These are phyloP conservation scores for Helicolenus hilgendorfi DNA, from an alignment of 2,797 vertebrate genomes.

Conservation along the genomic window DNA sequence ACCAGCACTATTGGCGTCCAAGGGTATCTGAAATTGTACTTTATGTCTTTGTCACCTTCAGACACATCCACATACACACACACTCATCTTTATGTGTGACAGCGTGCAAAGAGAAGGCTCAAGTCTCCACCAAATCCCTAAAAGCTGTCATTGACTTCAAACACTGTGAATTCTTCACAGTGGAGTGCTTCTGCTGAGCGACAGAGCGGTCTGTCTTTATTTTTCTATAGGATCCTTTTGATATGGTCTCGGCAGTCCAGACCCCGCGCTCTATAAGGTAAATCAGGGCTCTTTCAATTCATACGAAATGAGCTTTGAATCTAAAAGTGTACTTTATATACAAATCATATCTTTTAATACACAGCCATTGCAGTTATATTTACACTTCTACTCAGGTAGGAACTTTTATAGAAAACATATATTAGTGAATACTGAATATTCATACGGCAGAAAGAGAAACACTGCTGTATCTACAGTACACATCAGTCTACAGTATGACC, in stretches of 20 bases:
- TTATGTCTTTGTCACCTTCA: slow-evolving; percentile 74
- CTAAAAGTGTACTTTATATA: not conserved
- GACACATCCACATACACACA: not conserved
- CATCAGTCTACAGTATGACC: slow-evolving; percentile 57
- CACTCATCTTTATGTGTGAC: slow-evolving; percentile 72
- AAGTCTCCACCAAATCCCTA: slow-evolving; percentile 81
- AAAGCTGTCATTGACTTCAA: slow-evolving; percentile 87
- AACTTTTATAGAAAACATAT: slow-evolving; percentile 17
- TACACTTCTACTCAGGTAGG: not conserved
- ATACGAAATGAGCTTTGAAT: slow-evolving; percentile 7
- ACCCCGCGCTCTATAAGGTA: slow-evolving; percentile 24
- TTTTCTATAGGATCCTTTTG: slow-evolving; percentile 77
- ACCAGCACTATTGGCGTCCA: slow-evolving; percentile 23
- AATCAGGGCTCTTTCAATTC: slow-evolving; percentile 21
- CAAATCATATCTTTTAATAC: not conserved
- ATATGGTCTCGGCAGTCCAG: slow-evolving; percentile 64
- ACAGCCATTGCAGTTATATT: not conserved
- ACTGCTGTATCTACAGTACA: not conserved
- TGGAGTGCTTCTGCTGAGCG: slow-evolving; percentile 59
- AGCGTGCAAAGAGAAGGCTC: slow-evolving; percentile 63
- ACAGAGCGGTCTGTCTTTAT: slow-evolving; percentile 62
- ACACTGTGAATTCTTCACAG: slow-evolving; percentile 71
- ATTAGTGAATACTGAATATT: slow-evolving; percentile 26
- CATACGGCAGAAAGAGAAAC: slow-evolving; percentile 9
- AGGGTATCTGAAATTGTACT: slow-evolving; percentile 54